Evolutionary conservation across 2,888 invertebrate species (phyloP).

Genomic region (Heterodera filipjevi): DNA sequence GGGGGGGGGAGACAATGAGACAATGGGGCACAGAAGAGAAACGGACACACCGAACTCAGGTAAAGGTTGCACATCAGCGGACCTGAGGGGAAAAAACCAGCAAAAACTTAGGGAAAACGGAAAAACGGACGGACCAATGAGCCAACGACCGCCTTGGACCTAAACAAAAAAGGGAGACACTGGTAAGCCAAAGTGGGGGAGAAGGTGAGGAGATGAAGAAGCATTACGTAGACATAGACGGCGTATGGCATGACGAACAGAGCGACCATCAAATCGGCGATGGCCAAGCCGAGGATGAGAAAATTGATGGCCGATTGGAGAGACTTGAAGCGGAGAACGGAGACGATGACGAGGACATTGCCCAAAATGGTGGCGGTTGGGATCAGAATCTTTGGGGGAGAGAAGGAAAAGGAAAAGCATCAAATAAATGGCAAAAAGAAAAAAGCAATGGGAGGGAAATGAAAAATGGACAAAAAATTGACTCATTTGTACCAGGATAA

Average conservation of each 20-base stretch:
- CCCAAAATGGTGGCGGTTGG: constrained; percentile 59
- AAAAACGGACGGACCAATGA: constrained; percentile 61
- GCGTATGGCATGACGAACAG: constrained; percentile 64
- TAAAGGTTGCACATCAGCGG: constrained; percentile 69
- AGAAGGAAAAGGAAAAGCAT: background rate
- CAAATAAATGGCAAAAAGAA: too few relatives aligned
- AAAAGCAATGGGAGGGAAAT: constrained; percentile 34
- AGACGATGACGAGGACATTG: constrained; percentile 60
- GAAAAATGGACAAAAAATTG: constrained; percentile 42
- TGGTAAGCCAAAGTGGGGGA: too few relatives aligned
- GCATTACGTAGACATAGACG: constrained; percentile 62
- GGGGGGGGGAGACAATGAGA: too few relatives aligned
- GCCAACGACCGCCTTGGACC: constrained; percentile 67
- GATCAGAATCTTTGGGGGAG: constrained; percentile 28
- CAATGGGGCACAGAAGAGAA: background rate
- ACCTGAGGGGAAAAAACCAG: background rate
- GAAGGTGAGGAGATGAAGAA: background rate
- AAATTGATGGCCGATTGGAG: constrained; percentile 97
- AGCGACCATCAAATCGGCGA: constrained; percentile 63
- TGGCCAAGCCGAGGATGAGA: constrained; percentile 85
- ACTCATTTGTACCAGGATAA: constrained; percentile 43
- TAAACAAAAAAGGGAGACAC: constrained; percentile 45
- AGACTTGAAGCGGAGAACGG: constrained; percentile 62
- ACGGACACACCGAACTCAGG: constrained; percentile 64
- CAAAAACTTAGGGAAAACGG: background rate